Base-by-base conservation (phyloP, 2,113 vertebrate species). In the Xenopus laevis region DNA sequence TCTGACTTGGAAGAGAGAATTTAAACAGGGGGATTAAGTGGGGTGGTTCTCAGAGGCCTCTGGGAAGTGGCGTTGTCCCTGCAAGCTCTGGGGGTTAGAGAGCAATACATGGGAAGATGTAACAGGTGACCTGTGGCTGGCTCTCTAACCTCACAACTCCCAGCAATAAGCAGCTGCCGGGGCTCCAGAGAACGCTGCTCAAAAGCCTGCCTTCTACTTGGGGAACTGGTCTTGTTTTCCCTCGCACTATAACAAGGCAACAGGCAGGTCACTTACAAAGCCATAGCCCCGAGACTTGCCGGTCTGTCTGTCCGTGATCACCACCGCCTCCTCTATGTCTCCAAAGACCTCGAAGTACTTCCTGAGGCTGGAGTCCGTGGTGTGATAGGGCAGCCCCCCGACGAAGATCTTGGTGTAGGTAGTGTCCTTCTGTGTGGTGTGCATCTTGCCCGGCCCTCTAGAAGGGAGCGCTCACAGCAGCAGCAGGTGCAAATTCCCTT, bases 391-490 rank as follows among this genome's bases (percentile, higher is more conserved):
- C 70, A 98, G 88, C 71, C 96, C 96, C 82, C 96, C 96, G 82
- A 98, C 96, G 87, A 98, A 98, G 84, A 98, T 98, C 91, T 98
- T 98, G 80, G 96, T 98, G 85, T 97, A 98, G 71, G 96, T 98
- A 81, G 96, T 98, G 87, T 98, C 96, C 90, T 97, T 98, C 90
- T 98, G 96, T 79, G 95, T 98, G 84, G 92, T 97, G 95, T 97
- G 96, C 96, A 98, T 98, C 89, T 94, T 94, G 83, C 53, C 17
- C 47, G 0, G 3, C 47, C 12, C 85, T 62, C 79, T 76, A 80
- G 82, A 82, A 74, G 15, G 15, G 15, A 8, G 13, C 53, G 53
- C 53, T 55, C 53, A 55, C 53, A 55, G 7, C 15, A 15, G 52
- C 71, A 78, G 64, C 68, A 23, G 75, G 62, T 33, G 84, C 53